A percentile compares a stretch with the other conserved stretches of the same genome.
phyloP scores from a whole-genome alignment of 2,113 vertebrate species.

The Suncus etruscus region DNA sequence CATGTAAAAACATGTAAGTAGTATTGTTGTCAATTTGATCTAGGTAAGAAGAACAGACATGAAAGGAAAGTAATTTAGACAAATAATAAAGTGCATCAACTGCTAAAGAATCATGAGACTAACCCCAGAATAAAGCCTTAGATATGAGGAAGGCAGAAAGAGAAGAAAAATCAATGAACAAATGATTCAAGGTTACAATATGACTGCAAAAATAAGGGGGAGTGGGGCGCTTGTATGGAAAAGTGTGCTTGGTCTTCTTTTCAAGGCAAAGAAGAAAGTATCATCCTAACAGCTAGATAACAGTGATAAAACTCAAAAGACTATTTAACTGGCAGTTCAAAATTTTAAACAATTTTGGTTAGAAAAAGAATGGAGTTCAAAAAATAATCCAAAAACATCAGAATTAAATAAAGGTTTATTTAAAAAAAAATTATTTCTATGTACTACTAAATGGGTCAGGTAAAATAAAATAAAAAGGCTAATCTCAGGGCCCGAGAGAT shows the following conservation, averaged over 20 bases:
- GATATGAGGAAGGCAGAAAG: conserved; percentile 10
- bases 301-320: not conserved
- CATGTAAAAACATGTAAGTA: not conserved
- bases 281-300: not conserved
- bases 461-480: conserved; percentile 4
- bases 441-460: conserved; percentile 1
- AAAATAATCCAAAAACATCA: not conserved
- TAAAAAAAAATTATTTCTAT: not conserved
- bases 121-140: not conserved
- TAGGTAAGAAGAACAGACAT: no score
- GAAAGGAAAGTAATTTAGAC: not conserved
- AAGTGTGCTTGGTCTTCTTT: not conserved
- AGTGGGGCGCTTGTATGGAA: not conserved
- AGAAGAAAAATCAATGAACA: not conserved
- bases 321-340: not conserved
- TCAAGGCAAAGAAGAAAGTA: not conserved
- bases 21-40: not conserved
- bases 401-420: not conserved
- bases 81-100: not conserved
- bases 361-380: conserved; percentile 6
- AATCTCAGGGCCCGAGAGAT: not conserved
- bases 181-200: not conserved
- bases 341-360: not conserved
- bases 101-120: not conserved
- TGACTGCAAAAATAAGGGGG: not conserved